Evolutionary conservation across 2,888 invertebrate species (phyloP), one percentile per base, ranked within the genome.

Genomic region (Stratiomys singularior): DNA sequence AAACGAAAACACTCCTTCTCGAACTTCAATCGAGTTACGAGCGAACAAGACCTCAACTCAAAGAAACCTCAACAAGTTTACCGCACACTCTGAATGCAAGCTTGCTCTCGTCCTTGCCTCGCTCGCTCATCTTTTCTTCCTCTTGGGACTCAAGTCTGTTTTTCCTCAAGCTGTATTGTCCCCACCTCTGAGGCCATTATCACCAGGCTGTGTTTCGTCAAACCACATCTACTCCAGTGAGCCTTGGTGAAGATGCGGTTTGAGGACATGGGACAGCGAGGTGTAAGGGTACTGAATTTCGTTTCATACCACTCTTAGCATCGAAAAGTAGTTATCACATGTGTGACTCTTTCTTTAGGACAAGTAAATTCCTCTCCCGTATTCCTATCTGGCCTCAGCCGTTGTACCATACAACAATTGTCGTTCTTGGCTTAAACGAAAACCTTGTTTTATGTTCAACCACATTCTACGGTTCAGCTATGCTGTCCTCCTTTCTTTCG

Each of bases 21-120:
- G 25, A 69, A 47, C 69, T 69, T 47, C 23, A 69, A 69, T 74
- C 74, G 60, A 74, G 23, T 74, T 74, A 74, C 74, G 60, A 60
- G 60, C 13, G 37, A 74, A 37, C 60, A n/a, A 74, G 60, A 74
- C 58, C 44, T 74, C 74, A 74, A 60, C 37, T 30, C 15, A 15
- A 25, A 23, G 37, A 74, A 74, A 74, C 74, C 74, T 58, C 74
- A 74, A 74, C 74, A 74, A 74, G 71, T 72, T 72, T 56, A 52
- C 71, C 28, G 27, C 74, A 28, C 18, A 18, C 21, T 9, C 56
- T 72, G 30, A 60, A 1, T 60, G 25, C 25, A 11, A 60, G 13
- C 60, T 60, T 30, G n/a, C 30, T 5, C 30, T 30, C 27, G 15
- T 21, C 64, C 27, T n/a, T 28, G 27, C 64, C 3, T 3, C 37